A percentile compares a stretch with the other conserved stretches of the same genome.
phyloP scores from a whole-genome alignment of 2,888 invertebrate genomes.

The Creontiades dilutus region DNA sequence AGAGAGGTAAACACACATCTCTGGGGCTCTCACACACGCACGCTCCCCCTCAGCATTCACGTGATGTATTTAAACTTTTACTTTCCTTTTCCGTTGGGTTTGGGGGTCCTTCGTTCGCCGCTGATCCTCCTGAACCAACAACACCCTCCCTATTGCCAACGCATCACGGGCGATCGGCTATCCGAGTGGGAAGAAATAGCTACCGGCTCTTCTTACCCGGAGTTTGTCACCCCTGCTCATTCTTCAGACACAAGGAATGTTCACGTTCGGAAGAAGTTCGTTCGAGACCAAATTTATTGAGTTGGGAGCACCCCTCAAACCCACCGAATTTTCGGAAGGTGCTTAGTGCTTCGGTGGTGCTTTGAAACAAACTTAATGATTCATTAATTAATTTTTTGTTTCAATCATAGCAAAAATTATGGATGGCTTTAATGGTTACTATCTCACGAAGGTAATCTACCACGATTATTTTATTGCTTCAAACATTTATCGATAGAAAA shows the following conservation, averaged over 20 bases:
- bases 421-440: too few species aligned
- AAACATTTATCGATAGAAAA: too few species aligned
- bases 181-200: slow-evolving; percentile 18
- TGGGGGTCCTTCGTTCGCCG: slow-evolving; percentile 47
- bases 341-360: too few species aligned
- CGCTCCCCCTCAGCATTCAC: slow-evolving; percentile 29
- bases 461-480: too few species aligned
- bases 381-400: too few species aligned
- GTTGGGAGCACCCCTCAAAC: too few species aligned
- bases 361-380: too few species aligned
- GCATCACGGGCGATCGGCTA: slow-evolving; percentile 14
- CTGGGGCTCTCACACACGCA: slow-evolving; percentile 42
- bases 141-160: slow-evolving; percentile 25
- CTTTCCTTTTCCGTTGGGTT: slow-evolving; percentile 52
- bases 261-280: neutral
- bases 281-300: too few species aligned
- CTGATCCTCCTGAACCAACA: slow-evolving; percentile 65
- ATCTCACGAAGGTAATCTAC: too few species aligned
- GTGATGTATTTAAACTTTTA: slow-evolving; percentile 68
- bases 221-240: slow-evolving; percentile 8
- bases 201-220: slow-evolving; percentile 18
- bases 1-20: slow-evolving; percentile 63
- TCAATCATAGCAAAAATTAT: too few species aligned
- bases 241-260: neutral
- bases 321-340: too few species aligned